phyloP scores from a whole-genome alignment of 1,140 invertebrate species.

The Metopolophium dirhodum region DNA sequence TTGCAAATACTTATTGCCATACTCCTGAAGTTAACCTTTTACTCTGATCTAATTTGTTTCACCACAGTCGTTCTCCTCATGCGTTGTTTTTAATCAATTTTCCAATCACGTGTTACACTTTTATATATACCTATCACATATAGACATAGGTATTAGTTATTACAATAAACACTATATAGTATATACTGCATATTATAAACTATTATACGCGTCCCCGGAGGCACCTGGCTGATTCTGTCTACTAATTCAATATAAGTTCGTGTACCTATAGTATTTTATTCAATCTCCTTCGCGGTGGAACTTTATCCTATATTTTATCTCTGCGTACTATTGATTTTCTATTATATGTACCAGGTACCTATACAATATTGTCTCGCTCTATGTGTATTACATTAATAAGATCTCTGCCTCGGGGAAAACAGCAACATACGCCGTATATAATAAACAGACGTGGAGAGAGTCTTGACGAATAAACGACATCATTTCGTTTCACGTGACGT shows the following conservation, averaged over 20 bases:
- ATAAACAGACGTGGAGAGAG: not conserved
- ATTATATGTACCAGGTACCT: too few relatives aligned
- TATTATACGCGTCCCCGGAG: not conserved
- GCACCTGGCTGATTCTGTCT: not conserved
- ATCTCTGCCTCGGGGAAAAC: not conserved
- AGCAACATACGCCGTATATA: not conserved
- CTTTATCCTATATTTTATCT: slow-evolving; percentile 20
- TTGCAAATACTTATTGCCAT: not conserved
- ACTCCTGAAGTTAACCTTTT: not conserved
- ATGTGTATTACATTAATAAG: not conserved
- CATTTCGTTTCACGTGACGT: not conserved
- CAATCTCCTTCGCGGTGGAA: not conserved
- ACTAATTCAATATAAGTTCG: not conserved
- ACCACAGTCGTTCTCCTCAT: not conserved
- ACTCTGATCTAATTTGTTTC: not conserved
- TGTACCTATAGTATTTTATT: not conserved
- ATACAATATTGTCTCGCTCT: not conserved
- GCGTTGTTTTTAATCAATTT: not conserved
- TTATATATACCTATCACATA: not conserved
- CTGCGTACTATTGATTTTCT: not conserved
- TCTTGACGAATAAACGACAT: not conserved
- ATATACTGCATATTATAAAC: not conserved
- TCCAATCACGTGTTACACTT: not conserved
- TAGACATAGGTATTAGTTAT: not conserved
- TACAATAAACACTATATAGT: not conserved